Percentiles rank a stretch among this genome's conserved stretches.
Conservation (phyloP, 1,140 invertebrate species). For the Zaprionus ornatus region DNA sequence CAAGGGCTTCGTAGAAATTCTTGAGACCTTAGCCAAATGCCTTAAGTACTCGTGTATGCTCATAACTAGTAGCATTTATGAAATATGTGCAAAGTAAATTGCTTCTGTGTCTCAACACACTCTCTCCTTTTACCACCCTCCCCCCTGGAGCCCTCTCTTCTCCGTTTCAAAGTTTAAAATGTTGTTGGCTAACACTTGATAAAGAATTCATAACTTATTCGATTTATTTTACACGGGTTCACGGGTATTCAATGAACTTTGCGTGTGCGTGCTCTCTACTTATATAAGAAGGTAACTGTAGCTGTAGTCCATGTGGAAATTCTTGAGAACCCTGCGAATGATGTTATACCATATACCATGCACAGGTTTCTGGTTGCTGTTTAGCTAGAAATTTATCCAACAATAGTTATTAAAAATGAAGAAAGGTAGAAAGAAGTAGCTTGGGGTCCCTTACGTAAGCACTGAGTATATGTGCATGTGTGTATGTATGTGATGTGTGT, state of each 20-base stretch:
- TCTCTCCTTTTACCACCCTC: not conserved
- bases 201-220: constrained; percentile 3
- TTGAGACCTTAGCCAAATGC: not conserved
- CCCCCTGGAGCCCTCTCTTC: not conserved
- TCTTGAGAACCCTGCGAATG: not conserved
- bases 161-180: not conserved
- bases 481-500: not conserved
- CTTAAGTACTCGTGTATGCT: constrained; percentile 4
- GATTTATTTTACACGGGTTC: constrained; percentile 3
- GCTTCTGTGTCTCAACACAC: not conserved
- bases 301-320: not conserved
- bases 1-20: not conserved
- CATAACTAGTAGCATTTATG: constrained; percentile 13
- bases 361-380: not conserved
- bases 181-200: constrained; percentile 3
- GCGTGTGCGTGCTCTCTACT: not conserved
- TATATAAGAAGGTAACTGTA: not conserved
- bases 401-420: not conserved
- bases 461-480: not conserved
- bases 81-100: constrained; percentile 2
- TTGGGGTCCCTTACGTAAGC: not conserved
- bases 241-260: constrained; percentile 2
- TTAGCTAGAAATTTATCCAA: not conserved
- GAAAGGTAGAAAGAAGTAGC: not conserved
- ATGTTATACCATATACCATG: not conserved